Evolutionary conservation across 2,888 invertebrate genomes (phyloP), one percentile per base, ranked within the genome.

Genomic region (Lasioglossum figueresi): DNA sequence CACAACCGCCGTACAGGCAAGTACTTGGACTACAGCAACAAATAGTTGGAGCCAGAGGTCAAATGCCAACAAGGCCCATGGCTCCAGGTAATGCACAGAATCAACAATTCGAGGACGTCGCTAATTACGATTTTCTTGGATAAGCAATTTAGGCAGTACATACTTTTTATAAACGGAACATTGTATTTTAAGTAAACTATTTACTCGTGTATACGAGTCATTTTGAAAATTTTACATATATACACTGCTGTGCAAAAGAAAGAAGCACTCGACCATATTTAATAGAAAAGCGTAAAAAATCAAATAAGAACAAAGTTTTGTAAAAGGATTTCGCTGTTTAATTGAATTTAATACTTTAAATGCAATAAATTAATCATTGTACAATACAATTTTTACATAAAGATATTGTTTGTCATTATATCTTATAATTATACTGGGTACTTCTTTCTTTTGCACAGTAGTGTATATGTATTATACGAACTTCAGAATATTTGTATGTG

Each of bases 1-100:
- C 97, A 96, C 97, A 97, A 95, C 97, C 97, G 43, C 97, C 97
- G 91, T 97, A 97, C 94, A 95, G 97, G n/a, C 96, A 96, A 93
- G 94, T 96, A 78, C 95, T 96, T 88, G 95, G 95, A 27, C 96
- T 96, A 95, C 96, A 96, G 88, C 96, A 94, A 83, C 94, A 95
- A 92, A 96, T 96, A 95, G 95, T 95, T 5, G 95, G 95, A 23
- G 95, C 95, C 34, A 94, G 95, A 34, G 95, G 95, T 4, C 95
- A 95, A 86, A 95, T 95, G 91, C 95, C 95, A 68, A 91, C 93
- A 14, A 92, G 95, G 79, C 95, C 95, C 84, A 95, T 95, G 85
- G 93, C 93, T 68, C 95, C 95, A 79, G 91, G 94, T 27, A 94
- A 94, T 88, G 94, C 95, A 56, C 95, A 95, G 80, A 95, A 95